Evolutionary conservation across 2,888 invertebrate species (phyloP).

Genomic region (Erannis defoliaria): DNA sequence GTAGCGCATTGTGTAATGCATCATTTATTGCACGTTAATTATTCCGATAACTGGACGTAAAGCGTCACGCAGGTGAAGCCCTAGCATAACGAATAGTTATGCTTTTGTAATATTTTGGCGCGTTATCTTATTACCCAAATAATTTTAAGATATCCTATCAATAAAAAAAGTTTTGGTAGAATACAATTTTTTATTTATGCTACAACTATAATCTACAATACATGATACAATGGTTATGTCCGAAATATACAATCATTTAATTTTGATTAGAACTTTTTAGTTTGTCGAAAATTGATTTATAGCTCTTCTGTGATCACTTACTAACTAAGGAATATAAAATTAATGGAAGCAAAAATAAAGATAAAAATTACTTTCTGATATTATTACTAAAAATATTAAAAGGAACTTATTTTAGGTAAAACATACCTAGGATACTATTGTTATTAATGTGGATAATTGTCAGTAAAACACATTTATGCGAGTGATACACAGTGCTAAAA

Average conservation of each 20-base stretch:
- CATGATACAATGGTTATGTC: constrained; percentile 76
- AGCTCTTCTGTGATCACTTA: constrained; percentile 69
- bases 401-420: constrained; percentile 56
- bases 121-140: neutral
- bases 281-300: constrained; percentile 75
- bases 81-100: too few relatives aligned
- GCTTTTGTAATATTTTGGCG: neutral
- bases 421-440: constrained; percentile 31
- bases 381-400: constrained; percentile 53
- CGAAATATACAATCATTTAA: constrained; percentile 82
- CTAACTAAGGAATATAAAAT: constrained; percentile 65
- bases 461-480: constrained; percentile 8
- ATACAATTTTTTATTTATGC: constrained; percentile 66
- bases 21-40: too few relatives aligned
- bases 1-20: too few relatives aligned
- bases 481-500: constrained; percentile 25
- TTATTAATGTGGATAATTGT: constrained; percentile 5
- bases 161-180: constrained; percentile 44
- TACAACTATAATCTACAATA: constrained; percentile 72
- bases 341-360: constrained; percentile 78
- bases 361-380: constrained; percentile 51
- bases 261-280: constrained; percentile 64
- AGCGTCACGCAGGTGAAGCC: too few relatives aligned
- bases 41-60: too few relatives aligned
- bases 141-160: neutral